A percentile compares a stretch with the other conserved stretches of the same genome.
Conservation (phyloP, 2,797 vertebrate species). For the Morelia viridis region DNA sequence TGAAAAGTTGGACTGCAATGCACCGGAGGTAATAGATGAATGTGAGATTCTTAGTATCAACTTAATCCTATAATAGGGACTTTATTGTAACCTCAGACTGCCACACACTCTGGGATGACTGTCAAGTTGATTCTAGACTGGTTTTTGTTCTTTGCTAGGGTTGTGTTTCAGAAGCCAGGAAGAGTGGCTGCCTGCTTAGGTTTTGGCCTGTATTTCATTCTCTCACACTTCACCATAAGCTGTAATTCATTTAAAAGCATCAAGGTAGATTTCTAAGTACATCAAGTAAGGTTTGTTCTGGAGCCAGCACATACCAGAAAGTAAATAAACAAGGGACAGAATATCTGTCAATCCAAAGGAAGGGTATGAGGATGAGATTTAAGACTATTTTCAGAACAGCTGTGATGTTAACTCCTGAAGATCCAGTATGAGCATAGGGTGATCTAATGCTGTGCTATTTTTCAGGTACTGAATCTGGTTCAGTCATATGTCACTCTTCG, state of each 20-base stretch:
- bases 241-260: neutral
- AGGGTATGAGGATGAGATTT: neutral
- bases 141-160: neutral
- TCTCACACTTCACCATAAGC: neutral
- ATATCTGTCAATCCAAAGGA: constrained; percentile 3
- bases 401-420: constrained; percentile 2
- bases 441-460: neutral
- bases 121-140: neutral
- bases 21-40: constrained; percentile 13
- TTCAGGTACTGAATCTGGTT: constrained; percentile 83
- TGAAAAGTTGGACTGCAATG: neutral
- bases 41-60: constrained; percentile 21
- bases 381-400: neutral
- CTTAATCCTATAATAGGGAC: constrained; percentile 27
- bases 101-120: neutral
- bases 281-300: constrained; percentile 4
- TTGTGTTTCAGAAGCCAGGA: neutral
- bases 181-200: neutral
- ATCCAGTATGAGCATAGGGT: neutral
- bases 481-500: constrained; percentile 83
- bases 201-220: neutral
- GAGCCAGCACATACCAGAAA: neutral
- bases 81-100: neutral
- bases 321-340: neutral
- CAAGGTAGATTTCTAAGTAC: constrained; percentile 5